These are phyloP conservation scores for Anhinga rufa DNA, from an alignment of 2,113 vertebrate genomes.

Conservation along the genomic window DNA sequence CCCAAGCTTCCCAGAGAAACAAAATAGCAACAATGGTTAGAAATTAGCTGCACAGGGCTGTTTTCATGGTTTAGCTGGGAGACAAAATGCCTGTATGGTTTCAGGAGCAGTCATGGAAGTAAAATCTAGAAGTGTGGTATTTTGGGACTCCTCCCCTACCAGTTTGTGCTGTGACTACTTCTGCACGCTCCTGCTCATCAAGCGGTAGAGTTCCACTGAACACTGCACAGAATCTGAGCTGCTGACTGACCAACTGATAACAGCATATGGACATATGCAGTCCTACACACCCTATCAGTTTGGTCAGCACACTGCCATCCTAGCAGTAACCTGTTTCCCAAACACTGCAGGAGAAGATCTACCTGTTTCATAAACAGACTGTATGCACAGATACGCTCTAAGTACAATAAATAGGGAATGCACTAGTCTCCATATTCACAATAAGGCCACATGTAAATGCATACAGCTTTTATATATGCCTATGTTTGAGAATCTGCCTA, in stretches of 20 bases:
- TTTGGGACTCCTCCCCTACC: neutral
- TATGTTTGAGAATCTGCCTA: neutral
- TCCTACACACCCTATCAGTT: neutral
- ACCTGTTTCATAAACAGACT: neutral
- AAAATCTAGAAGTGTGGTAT: neutral
- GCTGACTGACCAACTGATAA: neutral
- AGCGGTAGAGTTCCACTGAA: neutral
- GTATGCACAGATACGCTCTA: neutral
- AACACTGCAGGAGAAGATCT: neutral
- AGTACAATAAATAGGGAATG: neutral
- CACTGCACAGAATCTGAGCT: neutral
- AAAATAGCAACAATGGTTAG: neutral
- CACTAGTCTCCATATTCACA: neutral
- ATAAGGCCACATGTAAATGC: neutral
- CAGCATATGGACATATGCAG: neutral
- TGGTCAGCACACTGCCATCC: neutral
- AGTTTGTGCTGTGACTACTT: neutral
- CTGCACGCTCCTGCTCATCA: neutral
- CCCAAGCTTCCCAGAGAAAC: neutral
- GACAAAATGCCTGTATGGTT: neutral
- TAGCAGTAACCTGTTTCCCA: neutral
- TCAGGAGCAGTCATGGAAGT: neutral
- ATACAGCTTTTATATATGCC: neutral
- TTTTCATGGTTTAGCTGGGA: neutral
- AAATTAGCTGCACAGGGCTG: neutral